phyloP scores from a whole-genome alignment of 2,113 vertebrate genomes.

The Orcinus orca region DNA sequence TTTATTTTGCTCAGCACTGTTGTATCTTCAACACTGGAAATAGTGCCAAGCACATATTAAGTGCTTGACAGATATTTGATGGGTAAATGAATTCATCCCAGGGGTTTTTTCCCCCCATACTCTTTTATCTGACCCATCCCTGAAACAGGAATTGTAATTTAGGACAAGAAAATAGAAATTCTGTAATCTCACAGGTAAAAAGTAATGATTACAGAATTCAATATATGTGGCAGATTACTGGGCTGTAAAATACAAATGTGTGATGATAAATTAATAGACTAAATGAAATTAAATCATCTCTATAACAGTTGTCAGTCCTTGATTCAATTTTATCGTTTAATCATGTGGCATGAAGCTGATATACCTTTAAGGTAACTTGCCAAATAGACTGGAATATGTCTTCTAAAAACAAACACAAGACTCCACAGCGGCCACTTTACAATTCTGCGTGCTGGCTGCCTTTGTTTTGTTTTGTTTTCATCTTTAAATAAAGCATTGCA shows the following conservation, averaged over 20 bases:
- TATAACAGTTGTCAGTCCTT: background rate
- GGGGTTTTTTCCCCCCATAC: background rate
- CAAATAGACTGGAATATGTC: background rate
- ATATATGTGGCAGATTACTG: slow-evolving; percentile 52
- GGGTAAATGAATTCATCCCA: background rate
- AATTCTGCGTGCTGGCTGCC: slow-evolving; percentile 14
- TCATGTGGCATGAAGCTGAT: background rate
- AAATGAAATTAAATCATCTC: slow-evolving; percentile 31
- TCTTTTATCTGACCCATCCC: background rate
- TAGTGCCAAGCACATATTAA: background rate
- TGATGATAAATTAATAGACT: background rate
- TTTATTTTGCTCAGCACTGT: background rate
- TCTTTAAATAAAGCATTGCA: slow-evolving; percentile 64
- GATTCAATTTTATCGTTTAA: slow-evolving; percentile 57
- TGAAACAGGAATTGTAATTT: slow-evolving; percentile 9
- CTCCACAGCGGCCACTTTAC: slow-evolving; percentile 42
- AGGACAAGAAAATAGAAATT: background rate
- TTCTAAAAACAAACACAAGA: slow-evolving; percentile 40
- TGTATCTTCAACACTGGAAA: background rate
- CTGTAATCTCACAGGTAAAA: slow-evolving; percentile 9
- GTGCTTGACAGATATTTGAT: background rate
- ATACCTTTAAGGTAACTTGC: slow-evolving; percentile 29
- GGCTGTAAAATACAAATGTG: slow-evolving; percentile 50
- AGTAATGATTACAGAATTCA: slow-evolving; percentile 2
- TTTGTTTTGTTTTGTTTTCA: slow-evolving; percentile 71